phyloP scores from a whole-genome alignment of 2,888 invertebrate species.

The Agriopis leucophaearia region DNA sequence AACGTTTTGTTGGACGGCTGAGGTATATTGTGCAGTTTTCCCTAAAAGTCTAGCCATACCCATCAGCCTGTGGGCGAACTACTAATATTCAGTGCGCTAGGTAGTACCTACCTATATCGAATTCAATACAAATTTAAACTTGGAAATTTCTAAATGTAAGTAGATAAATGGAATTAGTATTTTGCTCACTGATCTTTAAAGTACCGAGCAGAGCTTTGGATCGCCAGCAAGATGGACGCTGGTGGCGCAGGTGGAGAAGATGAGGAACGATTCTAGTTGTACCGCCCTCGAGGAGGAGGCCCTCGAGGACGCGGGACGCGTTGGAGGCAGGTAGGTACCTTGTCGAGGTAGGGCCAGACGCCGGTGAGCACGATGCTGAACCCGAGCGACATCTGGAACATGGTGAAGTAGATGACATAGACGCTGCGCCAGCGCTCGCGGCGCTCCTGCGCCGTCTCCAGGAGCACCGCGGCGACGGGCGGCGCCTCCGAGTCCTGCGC shows the following conservation, averaged over 20 bases:
- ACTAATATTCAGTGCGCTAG: no score
- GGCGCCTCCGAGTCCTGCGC: constrained; percentile 32
- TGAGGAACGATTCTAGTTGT: not conserved
- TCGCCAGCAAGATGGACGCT: no score
- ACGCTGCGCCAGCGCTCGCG: constrained; percentile 92
- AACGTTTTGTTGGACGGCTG: no score
- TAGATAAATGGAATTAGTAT: no score
- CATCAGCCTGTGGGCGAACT: no score
- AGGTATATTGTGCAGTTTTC: no score
- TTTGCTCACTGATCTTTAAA: no score
- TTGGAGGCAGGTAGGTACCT: constrained; percentile 84
- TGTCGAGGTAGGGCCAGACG: constrained; percentile 95
- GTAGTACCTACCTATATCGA: no score
- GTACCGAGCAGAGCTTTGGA: no score
- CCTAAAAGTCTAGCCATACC: no score
- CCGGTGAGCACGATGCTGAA: constrained; percentile 95
- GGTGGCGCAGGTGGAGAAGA: not conserved
- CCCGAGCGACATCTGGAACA: constrained; percentile 95
- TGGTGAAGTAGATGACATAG: constrained; percentile 94
- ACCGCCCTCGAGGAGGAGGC: not conserved
- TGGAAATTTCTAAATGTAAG: no score
- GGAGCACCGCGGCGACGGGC: constrained; percentile 38
- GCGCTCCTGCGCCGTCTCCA: constrained; percentile 90
- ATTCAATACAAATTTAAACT: no score
- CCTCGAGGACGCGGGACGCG: not conserved